These are phyloP conservation scores for Pseudocheirus occidentalis DNA, from an alignment of 2,797 vertebrate genomes.

Conservation along the genomic window DNA sequence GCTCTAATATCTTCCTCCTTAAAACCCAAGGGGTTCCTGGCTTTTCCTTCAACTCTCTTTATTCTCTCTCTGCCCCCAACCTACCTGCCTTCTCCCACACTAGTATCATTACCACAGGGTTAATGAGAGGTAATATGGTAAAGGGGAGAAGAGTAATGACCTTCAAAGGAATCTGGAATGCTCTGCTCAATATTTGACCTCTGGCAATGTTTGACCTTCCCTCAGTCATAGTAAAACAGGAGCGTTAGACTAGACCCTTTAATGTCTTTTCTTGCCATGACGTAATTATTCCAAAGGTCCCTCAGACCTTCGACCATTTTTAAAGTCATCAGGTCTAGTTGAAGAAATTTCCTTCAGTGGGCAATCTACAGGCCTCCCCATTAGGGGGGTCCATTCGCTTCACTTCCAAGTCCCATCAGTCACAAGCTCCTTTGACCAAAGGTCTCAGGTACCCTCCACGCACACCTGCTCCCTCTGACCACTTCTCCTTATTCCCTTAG, in stretches of 20 bases:
- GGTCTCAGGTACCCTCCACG: neutral
- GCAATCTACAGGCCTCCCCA: neutral
- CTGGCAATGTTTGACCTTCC: neutral
- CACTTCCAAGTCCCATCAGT: neutral
- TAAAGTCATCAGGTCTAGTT: neutral
- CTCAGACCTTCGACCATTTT: neutral
- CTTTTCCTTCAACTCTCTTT: neutral
- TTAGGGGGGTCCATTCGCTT: neutral
- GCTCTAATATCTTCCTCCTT: neutral
- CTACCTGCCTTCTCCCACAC: neutral
- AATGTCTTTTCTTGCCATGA: neutral
- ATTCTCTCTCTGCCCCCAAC: neutral
- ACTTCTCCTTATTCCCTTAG: neutral
- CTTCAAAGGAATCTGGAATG: neutral
- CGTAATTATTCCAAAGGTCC: neutral
- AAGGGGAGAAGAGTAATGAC: neutral
- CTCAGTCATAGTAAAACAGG: neutral
- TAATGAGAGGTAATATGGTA: neutral
- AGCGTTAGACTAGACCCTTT: neutral
- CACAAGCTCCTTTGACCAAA: neutral
- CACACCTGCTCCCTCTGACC: neutral
- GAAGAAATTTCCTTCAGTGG: neutral
- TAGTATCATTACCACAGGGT: neutral
- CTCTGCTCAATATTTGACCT: neutral
- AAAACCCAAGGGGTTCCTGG: neutral